A percentile compares a stretch with the other conserved stretches of the same genome.
Conservation (phyloP, 2,888 invertebrate species). For the Pachycephus smyrnensis region DNA sequence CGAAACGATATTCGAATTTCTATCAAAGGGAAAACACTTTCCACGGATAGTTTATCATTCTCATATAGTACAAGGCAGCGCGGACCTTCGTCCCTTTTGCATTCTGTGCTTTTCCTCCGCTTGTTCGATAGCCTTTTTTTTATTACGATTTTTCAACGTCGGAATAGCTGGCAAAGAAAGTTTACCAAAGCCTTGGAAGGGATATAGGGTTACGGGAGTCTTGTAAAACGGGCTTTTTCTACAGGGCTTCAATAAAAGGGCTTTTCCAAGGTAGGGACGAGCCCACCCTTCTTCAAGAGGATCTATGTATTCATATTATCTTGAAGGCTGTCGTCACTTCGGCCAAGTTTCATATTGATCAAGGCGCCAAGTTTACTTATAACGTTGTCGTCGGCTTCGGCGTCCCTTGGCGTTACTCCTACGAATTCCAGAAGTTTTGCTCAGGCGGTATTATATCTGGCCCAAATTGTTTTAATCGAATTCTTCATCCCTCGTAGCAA, state of each 20-base stretch:
- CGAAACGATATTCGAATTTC: neutral
- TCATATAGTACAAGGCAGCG: neutral
- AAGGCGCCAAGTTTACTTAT: constrained; percentile 25
- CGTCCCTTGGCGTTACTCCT: neutral
- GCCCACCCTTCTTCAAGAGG: constrained; percentile 7
- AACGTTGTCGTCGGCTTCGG: neutral
- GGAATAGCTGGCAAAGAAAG: neutral
- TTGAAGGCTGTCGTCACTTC: constrained; percentile 33
- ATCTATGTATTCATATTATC: constrained; percentile 44
- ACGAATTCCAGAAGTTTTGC: neutral
- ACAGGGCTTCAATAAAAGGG: constrained; percentile 30
- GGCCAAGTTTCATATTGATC: constrained; percentile 46
- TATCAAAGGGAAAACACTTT: neutral
- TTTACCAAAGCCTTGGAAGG: neutral
- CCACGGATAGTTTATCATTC: neutral
- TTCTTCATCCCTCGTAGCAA: neutral
- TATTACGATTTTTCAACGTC: neutral
- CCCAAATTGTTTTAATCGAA: neutral
- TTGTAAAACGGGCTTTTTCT: neutral
- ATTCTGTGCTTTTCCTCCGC: neutral
- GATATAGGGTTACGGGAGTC: neutral
- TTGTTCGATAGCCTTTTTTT: neutral
- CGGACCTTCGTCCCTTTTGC: neutral
- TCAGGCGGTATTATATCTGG: neutral
- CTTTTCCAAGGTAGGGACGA: constrained; percentile 16